Conservation (phyloP, 2,888 invertebrate genomes). For the Asteroscopus sphinx region DNA sequence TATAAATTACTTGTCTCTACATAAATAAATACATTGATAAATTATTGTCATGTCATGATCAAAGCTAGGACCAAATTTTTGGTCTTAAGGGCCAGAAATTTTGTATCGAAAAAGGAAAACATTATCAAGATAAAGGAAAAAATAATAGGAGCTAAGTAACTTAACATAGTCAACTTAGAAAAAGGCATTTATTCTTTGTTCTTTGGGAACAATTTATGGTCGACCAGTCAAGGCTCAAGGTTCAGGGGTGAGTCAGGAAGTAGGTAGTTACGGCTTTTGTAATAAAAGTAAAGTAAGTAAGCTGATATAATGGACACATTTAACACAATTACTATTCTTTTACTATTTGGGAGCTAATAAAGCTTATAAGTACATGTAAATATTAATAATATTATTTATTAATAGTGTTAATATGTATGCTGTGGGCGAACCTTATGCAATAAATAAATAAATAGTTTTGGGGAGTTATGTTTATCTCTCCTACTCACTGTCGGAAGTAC, state of each 20-base stretch:
- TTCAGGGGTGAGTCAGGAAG: constrained; percentile 16
- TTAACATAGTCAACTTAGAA: background rate
- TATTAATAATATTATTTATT: too few relatives aligned
- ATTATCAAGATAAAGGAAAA: constrained; percentile 16
- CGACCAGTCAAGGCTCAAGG: constrained; percentile 22
- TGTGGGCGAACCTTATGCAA: too few relatives aligned
- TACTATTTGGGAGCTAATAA: background rate
- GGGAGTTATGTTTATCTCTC: too few relatives aligned
- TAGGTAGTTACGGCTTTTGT: constrained; percentile 20
- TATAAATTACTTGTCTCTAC: too few relatives aligned
- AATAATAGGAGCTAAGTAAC: constrained; percentile 19
- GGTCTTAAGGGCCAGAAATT: background rate
- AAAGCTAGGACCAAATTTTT: too few relatives aligned
- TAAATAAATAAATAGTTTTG: too few relatives aligned
- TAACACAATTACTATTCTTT: constrained; percentile 21
- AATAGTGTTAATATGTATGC: too few relatives aligned
- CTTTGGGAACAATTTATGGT: constrained; percentile 25
- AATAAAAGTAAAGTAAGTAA: constrained; percentile 16
- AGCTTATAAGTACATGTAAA: constrained; percentile 11
- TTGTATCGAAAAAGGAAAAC: background rate
- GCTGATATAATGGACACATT: constrained; percentile 29
- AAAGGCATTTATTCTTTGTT: constrained; percentile 13
- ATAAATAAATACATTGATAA: too few relatives aligned
- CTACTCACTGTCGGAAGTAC: too few relatives aligned
- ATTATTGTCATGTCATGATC: too few relatives aligned